phyloP scores from a whole-genome alignment of 2,113 vertebrate genomes.

The Cygnus atratus region DNA sequence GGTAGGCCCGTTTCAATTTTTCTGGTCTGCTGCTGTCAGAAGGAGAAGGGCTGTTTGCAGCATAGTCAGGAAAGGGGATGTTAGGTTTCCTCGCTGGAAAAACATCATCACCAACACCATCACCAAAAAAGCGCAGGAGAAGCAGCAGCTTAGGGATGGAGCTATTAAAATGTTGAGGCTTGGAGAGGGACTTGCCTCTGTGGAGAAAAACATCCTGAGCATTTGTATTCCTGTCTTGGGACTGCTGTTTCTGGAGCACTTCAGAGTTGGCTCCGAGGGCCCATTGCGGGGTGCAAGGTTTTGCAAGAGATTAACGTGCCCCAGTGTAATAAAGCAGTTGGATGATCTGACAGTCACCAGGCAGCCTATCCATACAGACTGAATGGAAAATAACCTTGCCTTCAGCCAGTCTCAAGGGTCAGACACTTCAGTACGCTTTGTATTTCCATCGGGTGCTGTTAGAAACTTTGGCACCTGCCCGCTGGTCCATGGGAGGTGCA shows the following conservation, averaged over 20 bases:
- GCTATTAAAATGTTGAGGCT: neutral
- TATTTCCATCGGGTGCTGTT: neutral
- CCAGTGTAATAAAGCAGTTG: neutral
- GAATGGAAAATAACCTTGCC: neutral
- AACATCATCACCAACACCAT: neutral
- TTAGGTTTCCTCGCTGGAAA: neutral
- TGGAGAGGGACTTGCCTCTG: neutral
- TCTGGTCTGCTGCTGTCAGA: neutral
- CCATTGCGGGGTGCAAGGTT: neutral
- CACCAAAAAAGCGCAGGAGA: neutral
- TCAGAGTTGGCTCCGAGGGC: neutral
- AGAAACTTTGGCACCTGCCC: accelerated
- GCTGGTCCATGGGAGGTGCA: neutral
- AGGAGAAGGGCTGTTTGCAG: neutral
- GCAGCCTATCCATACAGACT: neutral
- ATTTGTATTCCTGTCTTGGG: neutral
- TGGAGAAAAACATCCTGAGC: accelerated
- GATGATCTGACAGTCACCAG: accelerated
- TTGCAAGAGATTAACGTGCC: neutral
- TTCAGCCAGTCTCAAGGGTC: neutral
- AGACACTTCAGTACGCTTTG: neutral
- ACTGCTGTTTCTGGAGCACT: neutral
- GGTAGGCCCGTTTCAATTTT: neutral
- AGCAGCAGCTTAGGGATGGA: neutral
- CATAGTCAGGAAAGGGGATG: neutral